Conservation (phyloP, 35 echinoderm and acorn worm genomes). For the Chiridota heheva region DNA sequence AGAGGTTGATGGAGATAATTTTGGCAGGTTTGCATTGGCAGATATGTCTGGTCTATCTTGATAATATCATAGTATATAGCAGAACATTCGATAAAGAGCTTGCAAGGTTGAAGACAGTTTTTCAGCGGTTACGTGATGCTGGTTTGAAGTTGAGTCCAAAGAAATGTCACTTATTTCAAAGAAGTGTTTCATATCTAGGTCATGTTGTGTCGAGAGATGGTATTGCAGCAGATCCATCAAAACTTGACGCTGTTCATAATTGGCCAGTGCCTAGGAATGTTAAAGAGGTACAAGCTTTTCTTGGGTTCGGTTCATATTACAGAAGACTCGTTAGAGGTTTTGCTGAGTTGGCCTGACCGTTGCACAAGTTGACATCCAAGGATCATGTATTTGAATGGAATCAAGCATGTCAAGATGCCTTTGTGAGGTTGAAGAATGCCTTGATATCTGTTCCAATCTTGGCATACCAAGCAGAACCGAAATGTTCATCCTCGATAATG, state of each 20-base stretch:
- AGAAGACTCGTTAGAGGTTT: slow-evolving; percentile 21
- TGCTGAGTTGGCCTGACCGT: slow-evolving; percentile 10
- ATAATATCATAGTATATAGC: slow-evolving; percentile 55
- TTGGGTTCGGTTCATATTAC: slow-evolving; percentile 34
- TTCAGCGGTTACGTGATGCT: neutral
- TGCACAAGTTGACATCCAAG: neutral
- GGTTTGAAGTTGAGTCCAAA: slow-evolving; percentile 26
- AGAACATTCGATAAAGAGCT: slow-evolving; percentile 32
- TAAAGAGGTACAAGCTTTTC: slow-evolving; percentile 15
- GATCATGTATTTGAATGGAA: neutral
- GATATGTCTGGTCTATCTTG: slow-evolving; percentile 49
- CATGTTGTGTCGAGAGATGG: slow-evolving; percentile 44
- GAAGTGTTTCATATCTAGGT: slow-evolving; percentile 30
- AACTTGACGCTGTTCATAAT: neutral
- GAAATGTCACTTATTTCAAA: slow-evolving; percentile 52
- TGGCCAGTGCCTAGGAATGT: slow-evolving; percentile 32
- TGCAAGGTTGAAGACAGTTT: slow-evolving; percentile 12
- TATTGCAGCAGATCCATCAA: slow-evolving; percentile 34
- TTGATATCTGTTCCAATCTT: neutral
- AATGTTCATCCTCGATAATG: slow-evolving; percentile 44
- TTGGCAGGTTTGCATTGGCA: slow-evolving; percentile 22
- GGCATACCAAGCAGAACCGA: neutral
- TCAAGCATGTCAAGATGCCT: neutral
- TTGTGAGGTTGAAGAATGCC: neutral
- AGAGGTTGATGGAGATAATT: slow-evolving; percentile 60